Percentiles rank a stretch among this genome's conserved stretches.
Conservation (phyloP, 2,888 invertebrate genomes). For the Formica aserva region DNA sequence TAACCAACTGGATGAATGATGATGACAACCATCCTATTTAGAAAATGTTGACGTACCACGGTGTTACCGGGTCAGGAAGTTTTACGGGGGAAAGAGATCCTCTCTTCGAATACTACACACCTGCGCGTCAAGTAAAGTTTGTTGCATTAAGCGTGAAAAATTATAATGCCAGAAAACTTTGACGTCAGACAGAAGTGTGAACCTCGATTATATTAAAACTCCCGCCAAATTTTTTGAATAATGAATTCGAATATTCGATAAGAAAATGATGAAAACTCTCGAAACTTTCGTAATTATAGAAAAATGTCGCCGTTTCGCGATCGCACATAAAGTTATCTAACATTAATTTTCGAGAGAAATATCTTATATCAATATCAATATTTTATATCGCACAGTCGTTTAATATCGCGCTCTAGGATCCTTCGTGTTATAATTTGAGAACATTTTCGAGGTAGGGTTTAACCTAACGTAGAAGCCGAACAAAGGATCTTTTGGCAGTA, state of each 20-base stretch:
- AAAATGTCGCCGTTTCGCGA: conserved; percentile 9
- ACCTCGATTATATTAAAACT: conserved; percentile 50
- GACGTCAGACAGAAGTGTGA: conserved; percentile 31
- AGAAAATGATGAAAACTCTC: conserved; percentile 15
- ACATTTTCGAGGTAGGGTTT: conserved; percentile 30
- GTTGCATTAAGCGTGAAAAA: conserved; percentile 56
- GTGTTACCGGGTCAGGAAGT: conserved; percentile 46
- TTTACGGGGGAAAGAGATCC: conserved; percentile 34
- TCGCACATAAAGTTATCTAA: conserved; percentile 15
- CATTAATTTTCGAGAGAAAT: conserved; percentile 10
- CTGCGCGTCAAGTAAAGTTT: conserved; percentile 53
- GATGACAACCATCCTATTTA: conserved; percentile 51
- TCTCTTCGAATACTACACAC: conserved; percentile 50
- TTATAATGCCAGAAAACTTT: conserved; percentile 49
- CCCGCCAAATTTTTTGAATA: conserved; percentile 48
- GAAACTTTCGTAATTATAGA: conserved; percentile 42
- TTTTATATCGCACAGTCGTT: conserved; percentile 20
- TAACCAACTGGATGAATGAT: conserved; percentile 30
- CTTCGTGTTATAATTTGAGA: conserved; percentile 24
- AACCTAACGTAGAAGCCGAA: conserved; percentile 12
- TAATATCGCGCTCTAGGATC: conserved; percentile 20
- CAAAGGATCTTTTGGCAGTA: conserved; percentile 43
- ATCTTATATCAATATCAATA: conserved; percentile 11
- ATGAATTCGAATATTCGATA: conserved; percentile 40
- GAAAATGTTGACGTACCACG: conserved; percentile 47